phyloP scores from a whole-genome alignment of 2,113 vertebrate genomes.

The Amphiprion ocellaris region DNA sequence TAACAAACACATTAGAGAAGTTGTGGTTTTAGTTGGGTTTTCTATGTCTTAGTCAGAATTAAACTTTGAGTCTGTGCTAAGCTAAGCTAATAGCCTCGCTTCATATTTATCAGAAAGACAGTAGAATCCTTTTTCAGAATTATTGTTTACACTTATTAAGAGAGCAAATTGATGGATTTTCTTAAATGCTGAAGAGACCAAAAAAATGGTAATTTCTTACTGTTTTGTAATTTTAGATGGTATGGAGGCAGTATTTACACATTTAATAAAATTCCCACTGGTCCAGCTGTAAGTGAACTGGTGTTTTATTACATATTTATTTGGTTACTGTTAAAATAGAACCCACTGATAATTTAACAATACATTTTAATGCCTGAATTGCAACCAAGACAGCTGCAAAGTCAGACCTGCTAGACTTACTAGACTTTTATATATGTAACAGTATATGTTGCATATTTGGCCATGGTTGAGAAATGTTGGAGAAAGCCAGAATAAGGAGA shows the following conservation, averaged over 20 bases:
- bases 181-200: constrained; percentile 6
- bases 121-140: neutral
- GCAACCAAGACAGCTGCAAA: neutral
- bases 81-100: neutral
- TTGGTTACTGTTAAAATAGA: neutral
- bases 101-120: neutral
- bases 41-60: neutral
- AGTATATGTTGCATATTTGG: neutral
- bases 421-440: neutral
- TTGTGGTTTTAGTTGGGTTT: neutral
- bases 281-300: neutral
- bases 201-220: neutral
- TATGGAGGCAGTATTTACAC: neutral
- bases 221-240: neutral
- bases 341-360: neutral
- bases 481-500: neutral
- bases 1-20: too few species aligned
- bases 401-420: neutral
- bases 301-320: neutral
- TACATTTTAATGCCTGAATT: neutral
- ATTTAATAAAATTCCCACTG: neutral
- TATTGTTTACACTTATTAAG: neutral
- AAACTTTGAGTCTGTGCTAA: constrained; percentile 6
- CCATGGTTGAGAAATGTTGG: neutral
- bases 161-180: neutral